These are phyloP conservation scores for Erethizon dorsatum DNA, from an alignment of 2,797 vertebrate species.

Conservation along the genomic window DNA sequence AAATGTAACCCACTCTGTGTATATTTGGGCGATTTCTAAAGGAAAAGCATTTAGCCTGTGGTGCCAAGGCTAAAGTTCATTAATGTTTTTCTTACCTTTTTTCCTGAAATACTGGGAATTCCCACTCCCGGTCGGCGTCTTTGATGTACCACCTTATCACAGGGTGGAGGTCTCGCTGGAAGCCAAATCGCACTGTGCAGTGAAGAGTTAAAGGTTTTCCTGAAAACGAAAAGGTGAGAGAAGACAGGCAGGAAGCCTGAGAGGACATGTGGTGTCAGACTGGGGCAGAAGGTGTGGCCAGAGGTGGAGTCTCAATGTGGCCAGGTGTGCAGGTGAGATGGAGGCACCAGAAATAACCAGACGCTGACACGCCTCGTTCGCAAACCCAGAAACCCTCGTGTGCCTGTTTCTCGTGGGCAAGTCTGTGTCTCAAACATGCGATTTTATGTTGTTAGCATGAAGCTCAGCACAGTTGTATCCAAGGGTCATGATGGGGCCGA, in stretches of 20 bases:
- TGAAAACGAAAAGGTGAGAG: constrained; percentile 81
- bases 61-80: not conserved
- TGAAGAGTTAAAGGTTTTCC: constrained; percentile 90
- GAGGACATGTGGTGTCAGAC: not conserved
- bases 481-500: not conserved
- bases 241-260: constrained; percentile 18
- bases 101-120: constrained; percentile 60
- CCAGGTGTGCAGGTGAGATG: not conserved
- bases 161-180: constrained; percentile 83
- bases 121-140: constrained; percentile 70
- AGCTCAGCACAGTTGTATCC: not conserved
- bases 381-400: not conserved
- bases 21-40: not conserved
- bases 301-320: accelerated
- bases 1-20: too few relatives aligned
- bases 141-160: constrained; percentile 90
- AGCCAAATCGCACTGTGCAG: constrained; percentile 91
- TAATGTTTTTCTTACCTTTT: constrained; percentile 81
- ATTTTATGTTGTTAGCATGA: not conserved
- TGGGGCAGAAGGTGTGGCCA: accelerated
- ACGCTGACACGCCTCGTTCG: accelerated
- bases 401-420: not conserved
- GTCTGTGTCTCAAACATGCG: not conserved
- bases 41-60: not conserved
- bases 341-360: accelerated